phyloP scores from a whole-genome alignment of 1,140 invertebrate genomes.

The Zaprionus lachaisei region DNA sequence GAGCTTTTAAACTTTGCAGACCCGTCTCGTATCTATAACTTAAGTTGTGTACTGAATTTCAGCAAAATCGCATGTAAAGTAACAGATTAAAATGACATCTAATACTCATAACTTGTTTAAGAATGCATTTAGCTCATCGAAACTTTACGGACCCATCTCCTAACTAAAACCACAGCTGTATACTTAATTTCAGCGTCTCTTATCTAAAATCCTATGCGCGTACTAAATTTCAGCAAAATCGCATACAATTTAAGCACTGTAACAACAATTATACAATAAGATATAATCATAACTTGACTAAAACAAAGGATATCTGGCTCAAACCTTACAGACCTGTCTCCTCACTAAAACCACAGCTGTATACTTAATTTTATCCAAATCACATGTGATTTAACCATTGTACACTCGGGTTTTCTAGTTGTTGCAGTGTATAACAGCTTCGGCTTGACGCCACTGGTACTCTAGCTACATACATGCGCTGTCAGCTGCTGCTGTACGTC shows the following conservation, averaged over 20 bases:
- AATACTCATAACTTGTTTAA: background rate
- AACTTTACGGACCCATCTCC: background rate
- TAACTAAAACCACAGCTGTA: background rate
- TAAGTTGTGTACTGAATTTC: no score
- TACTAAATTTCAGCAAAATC: background rate
- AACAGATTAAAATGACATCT: no score
- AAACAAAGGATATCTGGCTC: background rate
- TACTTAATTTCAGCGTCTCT: background rate
- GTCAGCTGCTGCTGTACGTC: conserved; percentile 54
- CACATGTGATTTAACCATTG: background rate
- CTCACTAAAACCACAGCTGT: background rate
- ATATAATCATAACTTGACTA: background rate
- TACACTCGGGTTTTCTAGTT: background rate
- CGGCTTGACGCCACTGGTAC: conserved; percentile 24
- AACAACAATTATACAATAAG: no score
- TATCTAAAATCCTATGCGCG: no score
- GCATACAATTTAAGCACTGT: background rate
- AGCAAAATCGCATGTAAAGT: no score
- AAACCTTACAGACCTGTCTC: background rate
- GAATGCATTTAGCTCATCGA: no score
- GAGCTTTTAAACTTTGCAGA: background rate
- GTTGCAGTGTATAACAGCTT: conserved; percentile 25
- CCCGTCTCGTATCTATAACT: background rate
- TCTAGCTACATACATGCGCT: background rate
- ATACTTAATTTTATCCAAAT: conserved; percentile 1